Percentiles rank a stretch among this genome's conserved stretches.
Evolutionary conservation across 1,140 invertebrate species (phyloP).

Genomic region (Listronotus oregonensis): DNA sequence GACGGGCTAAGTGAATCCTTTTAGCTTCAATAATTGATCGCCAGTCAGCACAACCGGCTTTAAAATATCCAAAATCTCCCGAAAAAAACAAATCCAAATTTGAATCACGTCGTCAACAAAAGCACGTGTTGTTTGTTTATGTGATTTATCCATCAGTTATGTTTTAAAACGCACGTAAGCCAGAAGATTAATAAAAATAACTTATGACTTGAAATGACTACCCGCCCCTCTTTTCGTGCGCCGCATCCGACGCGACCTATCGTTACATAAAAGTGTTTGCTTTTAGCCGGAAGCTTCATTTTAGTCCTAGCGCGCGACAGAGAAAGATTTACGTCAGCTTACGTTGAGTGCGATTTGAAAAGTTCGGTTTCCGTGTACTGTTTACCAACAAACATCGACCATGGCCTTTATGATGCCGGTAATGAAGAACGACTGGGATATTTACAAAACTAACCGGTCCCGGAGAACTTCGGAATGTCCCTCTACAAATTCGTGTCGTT

Average conservation of each 20-base stretch:
- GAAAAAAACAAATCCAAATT: slow-evolving; percentile 5
- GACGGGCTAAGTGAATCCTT: no score
- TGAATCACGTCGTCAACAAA: slow-evolving; percentile 23
- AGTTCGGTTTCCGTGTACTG: slow-evolving; percentile 10
- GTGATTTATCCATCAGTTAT: slow-evolving; percentile 1
- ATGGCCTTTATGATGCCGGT: slow-evolving; percentile 96
- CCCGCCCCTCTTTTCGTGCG: neutral
- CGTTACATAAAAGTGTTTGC: slow-evolving; percentile 33
- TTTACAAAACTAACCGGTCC: slow-evolving; percentile 81
- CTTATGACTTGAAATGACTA: neutral
- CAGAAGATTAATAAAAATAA: neutral
- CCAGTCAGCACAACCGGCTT: neutral
- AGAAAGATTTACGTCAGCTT: slow-evolving; percentile 10
- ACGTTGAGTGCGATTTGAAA: slow-evolving; percentile 20
- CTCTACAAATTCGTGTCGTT: slow-evolving; percentile 66
- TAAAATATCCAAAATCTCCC: neutral
- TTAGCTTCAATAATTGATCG: no score
- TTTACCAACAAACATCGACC: slow-evolving; percentile 28
- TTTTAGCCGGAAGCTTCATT: slow-evolving; percentile 22
- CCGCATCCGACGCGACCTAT: slow-evolving; percentile 16
- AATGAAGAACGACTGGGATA: slow-evolving; percentile 90
- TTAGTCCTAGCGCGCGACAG: slow-evolving; percentile 20
- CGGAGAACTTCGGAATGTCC: slow-evolving; percentile 75
- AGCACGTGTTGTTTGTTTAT: slow-evolving; percentile 23
- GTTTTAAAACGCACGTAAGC: slow-evolving; percentile 31